Evolutionary conservation across 2,113 vertebrate genomes (phyloP).

Genomic region (Dicerorhinus sumatrensis): DNA sequence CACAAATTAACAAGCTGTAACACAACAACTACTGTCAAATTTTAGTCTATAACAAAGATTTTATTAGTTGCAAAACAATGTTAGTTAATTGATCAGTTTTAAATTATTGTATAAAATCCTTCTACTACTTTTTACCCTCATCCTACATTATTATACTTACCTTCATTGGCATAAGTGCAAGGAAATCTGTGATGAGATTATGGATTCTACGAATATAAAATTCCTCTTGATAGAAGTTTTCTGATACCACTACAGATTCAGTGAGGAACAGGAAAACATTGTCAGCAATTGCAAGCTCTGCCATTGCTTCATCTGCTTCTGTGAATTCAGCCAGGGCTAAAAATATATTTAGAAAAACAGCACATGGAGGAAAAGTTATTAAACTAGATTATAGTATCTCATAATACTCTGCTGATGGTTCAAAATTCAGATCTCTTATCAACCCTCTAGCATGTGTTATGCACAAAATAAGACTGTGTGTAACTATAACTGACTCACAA

Average conservation of each 20-base stretch:
- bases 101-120: constrained; percentile 35
- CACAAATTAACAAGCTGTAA: constrained; percentile 27
- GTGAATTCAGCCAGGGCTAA: constrained; percentile 97
- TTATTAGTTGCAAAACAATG: constrained; percentile 5
- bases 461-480: neutral
- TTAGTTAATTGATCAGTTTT: neutral
- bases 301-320: constrained; percentile 96
- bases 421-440: neutral
- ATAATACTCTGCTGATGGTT: neutral
- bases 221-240: constrained; percentile 95
- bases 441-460: neutral
- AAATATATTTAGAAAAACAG: constrained; percentile 35
- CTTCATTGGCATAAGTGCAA: constrained; percentile 99
- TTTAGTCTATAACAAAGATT: neutral
- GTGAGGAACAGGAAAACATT: constrained; percentile 96
- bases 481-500: neutral
- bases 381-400: neutral
- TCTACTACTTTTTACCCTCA: neutral
- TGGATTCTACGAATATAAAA: constrained; percentile 97
- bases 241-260: constrained; percentile 94
- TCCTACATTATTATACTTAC: constrained; percentile 83
- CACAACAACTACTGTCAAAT: neutral
- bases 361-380: neutral
- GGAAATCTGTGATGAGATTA: constrained; percentile 96
- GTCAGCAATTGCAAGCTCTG: constrained; percentile 94